Base-by-base conservation (phyloP, 92 coral and sea anemone species). In the Meandrina meandrites region DNA sequence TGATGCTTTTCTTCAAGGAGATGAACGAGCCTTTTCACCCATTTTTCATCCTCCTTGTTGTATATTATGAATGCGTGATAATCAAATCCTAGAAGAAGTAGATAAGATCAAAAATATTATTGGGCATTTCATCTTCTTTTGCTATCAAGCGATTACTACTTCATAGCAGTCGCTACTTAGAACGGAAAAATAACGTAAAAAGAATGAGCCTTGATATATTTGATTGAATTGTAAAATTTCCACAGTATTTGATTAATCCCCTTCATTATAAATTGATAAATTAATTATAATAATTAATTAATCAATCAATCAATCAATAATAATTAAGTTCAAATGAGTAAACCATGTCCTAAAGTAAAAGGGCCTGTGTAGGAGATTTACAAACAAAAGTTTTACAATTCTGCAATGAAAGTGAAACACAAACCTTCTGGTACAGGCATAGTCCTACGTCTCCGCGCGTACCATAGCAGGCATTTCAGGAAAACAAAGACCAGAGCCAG, bases 51-150 rank as follows among this genome's bases (percentile, higher is more conserved):
- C 12, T n/a, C 45, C 22, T 22, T 37, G 89, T 21, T 86, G 56
- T 31, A 79, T n/a, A 79, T 80, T 48, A 86, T 86, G 47, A 86
- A 86, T 1, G 72, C 89, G 72, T 79, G 58, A 60, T 69, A 86
- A 36, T 80, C 60, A 53, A 86, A 86, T 14, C 56, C 89, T 86
- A 45, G 5, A 56, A 5, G 42, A 81, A 1, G 27, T 67, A 35
- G 18, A 35, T 12, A 19, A 74, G 77, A 37, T 72, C 24, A 32
- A 1, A 72, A 5, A 0, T 24, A 62, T n/a, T n/a, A n/a, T n/a
- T n/a, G n/a, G n/a, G n/a, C n/a, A n/a, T 62, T 62, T 62, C 69
- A 62, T 30, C 12, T 22, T 0, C 24, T 40, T 22, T 57, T 57
- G 64, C 4, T 57, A 17, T 57, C 64, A 16, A 15, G 24, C 17